Evolutionary conservation across 1,140 invertebrate genomes (phyloP).

Genomic region (Coelopa frigida): DNA sequence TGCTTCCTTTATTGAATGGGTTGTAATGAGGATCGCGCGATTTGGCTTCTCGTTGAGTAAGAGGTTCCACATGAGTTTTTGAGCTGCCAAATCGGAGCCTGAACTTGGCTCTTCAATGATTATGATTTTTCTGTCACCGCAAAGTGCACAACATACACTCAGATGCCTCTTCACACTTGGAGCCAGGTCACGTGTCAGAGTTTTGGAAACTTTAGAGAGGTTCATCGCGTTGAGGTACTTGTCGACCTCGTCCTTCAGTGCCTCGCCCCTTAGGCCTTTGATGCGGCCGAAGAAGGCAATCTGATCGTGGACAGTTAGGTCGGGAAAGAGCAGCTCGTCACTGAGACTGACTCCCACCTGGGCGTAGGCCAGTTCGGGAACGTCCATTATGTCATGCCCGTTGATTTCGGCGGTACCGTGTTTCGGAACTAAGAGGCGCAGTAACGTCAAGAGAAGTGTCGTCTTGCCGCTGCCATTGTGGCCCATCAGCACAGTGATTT

Average conservation of each 20-base stretch:
- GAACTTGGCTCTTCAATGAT: slow-evolving; percentile 29
- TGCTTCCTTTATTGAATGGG: slow-evolving; percentile 20
- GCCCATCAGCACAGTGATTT: slow-evolving; percentile 68
- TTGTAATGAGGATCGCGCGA: slow-evolving; percentile 27
- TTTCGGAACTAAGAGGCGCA: slow-evolving; percentile 65
- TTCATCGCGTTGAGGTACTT: slow-evolving; percentile 12
- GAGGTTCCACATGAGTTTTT: slow-evolving; percentile 19
- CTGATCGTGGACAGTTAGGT: slow-evolving; percentile 20
- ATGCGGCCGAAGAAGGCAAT: slow-evolving; percentile 46
- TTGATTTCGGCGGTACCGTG: slow-evolving; percentile 64
- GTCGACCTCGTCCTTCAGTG: slow-evolving; percentile 8
- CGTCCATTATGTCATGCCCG: slow-evolving; percentile 51
- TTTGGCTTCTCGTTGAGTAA: slow-evolving; percentile 27
- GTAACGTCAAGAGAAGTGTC: slow-evolving; percentile 68
- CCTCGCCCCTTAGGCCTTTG: slow-evolving; percentile 13
- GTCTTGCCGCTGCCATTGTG: slow-evolving; percentile 81
- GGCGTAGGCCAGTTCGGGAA: slow-evolving; percentile 17
- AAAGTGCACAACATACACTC: slow-evolving; percentile 22
- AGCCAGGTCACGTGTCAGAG: slow-evolving; percentile 5
- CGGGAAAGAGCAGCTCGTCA: slow-evolving; percentile 13
- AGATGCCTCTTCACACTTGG: slow-evolving; percentile 13
- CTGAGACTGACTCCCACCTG: slow-evolving; percentile 23
- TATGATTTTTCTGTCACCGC: slow-evolving; percentile 23
- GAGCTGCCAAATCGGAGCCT: slow-evolving; percentile 22
- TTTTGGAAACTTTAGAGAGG: slow-evolving; percentile 7